A percentile compares a stretch with the other conserved stretches of the same genome.
Evolutionary conservation across 2,888 invertebrate genomes (phyloP).

Genomic region (Choristoneura rosaceana): DNA sequence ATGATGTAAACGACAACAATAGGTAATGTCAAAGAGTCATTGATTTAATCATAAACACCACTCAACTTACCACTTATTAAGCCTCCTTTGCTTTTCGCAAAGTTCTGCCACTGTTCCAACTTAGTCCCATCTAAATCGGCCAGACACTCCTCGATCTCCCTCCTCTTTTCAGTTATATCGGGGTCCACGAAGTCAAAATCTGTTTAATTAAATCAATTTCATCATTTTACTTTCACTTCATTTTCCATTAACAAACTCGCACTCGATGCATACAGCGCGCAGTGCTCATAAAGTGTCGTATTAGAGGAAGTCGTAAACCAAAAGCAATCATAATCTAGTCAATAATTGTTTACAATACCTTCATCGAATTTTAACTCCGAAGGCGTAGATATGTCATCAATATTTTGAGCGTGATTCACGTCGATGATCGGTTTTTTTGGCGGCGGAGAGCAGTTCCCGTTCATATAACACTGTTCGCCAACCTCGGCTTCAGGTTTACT

Average conservation of each 20-base stretch:
- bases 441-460: conserved; percentile 69
- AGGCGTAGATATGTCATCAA: conserved; percentile 85
- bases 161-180: conserved; percentile 86
- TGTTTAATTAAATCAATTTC: conserved; percentile 51
- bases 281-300: conserved; percentile 12
- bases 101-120: conserved; percentile 84
- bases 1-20: conserved; percentile 25
- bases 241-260: conserved; percentile 11
- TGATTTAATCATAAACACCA: conserved; percentile 10
- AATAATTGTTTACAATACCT: conserved; percentile 83
- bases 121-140: conserved; percentile 72
- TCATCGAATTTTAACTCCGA: conserved; percentile 89
- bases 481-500: conserved; percentile 65
- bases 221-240: conserved; percentile 55
- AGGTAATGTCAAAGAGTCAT: conserved; percentile 18
- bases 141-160: conserved; percentile 86
- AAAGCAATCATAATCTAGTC: conserved; percentile 24
- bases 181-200: conserved; percentile 87
- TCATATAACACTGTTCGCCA: conserved; percentile 67
- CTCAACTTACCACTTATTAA: conserved; percentile 86
- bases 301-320: conserved; percentile 52
- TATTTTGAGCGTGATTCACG: conserved; percentile 76
- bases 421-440: conserved; percentile 61
- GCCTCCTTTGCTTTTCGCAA: conserved; percentile 88
- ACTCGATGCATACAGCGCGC: neutral